Evolutionary conservation across 2,113 vertebrate genomes (phyloP), one percentile per base, ranked within the genome.

Genomic region (Cinclus mexicanus): DNA sequence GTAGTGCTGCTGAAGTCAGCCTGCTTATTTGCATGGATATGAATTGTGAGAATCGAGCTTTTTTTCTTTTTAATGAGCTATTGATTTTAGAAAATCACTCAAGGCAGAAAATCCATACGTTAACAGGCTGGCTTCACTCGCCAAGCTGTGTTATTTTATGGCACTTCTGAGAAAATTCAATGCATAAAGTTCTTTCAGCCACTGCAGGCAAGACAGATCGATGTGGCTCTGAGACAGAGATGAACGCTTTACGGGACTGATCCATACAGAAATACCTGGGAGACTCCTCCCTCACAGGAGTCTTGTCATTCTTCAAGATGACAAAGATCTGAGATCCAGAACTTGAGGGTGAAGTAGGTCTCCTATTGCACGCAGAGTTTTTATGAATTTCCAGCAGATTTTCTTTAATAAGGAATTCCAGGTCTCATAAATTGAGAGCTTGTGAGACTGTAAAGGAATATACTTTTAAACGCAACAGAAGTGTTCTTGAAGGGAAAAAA

Each of bases 51-150:
- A 95, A 88, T 77, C 15, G n/a, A 49, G 21, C 33, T 55, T 53
- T 85, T 91, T 91, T 91, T 83, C 44, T 63, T 91, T 93, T 67
- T 75, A 94, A 96, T 83, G 64, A 93, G 79, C 59, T 96, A 96
- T 92, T 94, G 90, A 92, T 97, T 94, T 85, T 37, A 86, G 71
- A 76, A 83, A 94, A 94, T 75, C 86, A 81, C 80, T 88, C 68
- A 55, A 72, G 71, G 85, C 55, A 67, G 84, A 95, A 93, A 96
- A 96, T 86, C 85, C 68, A 93, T 93, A 79, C 17, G 21, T 93
- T 90, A 95, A 83, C 79, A 83, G 68, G 68, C 75, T 63, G 52
- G 71, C 60, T 93, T 90, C 64, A 29, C 56, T 94, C 0, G 1
- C 60, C 47, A 46, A 64, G 79, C 77, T 3, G 4, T 59, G 64